Base-by-base conservation (phyloP, 2,113 vertebrate species). In the Antennarius striatus region DNA sequence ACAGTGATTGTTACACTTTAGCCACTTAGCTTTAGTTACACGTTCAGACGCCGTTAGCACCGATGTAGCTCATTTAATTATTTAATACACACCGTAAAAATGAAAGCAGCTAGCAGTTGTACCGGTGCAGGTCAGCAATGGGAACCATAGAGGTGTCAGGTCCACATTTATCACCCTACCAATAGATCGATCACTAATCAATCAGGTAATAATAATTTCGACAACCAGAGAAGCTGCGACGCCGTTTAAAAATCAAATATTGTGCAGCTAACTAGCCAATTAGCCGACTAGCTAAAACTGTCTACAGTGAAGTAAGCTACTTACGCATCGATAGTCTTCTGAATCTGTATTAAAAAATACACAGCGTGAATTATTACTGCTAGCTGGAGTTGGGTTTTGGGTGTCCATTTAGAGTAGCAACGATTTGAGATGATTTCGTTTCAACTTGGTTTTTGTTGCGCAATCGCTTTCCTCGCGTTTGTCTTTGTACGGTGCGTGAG, bases 301-400 rank as follows among this genome's bases (percentile, higher is more conserved):
- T 14, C 52, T 45, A 61, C 17, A 22, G 39, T 50, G 17, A 50
- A 4, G 28, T 40, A 36, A 5, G 45, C 46, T 81, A 94, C 93
- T 93, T 90, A 94, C 93, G 81, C 93, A 93, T 87, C 76, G 86
- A 81, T 92, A 90, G 64, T 92, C 91, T 17, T 90, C 86, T 45
- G 88, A 82, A 1, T 78, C 55, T 51, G 84, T 65, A 4, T 80
- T 91, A 77, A 92, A 89, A 57, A 87, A 83, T 59, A 80, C 76
- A 61, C 93, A 93, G 17, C 81, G 77, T 53, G 84, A 84, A 11
- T 79, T 65, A 68, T 88, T 91, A 46, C 50, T 84, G 11, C 52
- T 52, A 75, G 32, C 11, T 36, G 12, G 11, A 6, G 22, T 51
- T 28, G 11, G 32, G 15, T 36, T 36, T 39, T 12, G 5, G 29